These are phyloP conservation scores for Apoda limacodes DNA, from an alignment of 2,888 invertebrate species.

Conservation along the genomic window DNA sequence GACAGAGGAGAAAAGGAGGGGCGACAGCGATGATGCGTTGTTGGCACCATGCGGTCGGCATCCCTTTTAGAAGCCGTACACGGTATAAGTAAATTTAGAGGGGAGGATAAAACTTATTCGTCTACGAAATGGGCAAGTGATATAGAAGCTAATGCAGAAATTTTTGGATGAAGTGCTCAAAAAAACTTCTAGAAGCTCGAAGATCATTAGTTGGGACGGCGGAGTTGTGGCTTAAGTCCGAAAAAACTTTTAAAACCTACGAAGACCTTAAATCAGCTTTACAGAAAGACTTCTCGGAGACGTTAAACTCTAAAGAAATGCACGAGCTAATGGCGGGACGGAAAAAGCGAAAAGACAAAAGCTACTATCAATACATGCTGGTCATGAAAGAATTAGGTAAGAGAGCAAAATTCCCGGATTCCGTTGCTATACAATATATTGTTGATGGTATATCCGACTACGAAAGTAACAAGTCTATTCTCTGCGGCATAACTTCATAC, in stretches of 20 bases:
- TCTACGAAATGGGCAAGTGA: conserved; percentile 16
- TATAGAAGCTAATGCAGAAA: conserved; percentile 21
- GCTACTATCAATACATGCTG: conserved; percentile 10
- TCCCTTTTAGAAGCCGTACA: too few species aligned
- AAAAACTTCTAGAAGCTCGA: conserved; percentile 19
- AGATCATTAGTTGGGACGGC: conserved; percentile 16
- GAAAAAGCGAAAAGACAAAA: conserved; percentile 13
- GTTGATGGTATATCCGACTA: conserved; percentile 18
- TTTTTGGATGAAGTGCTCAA: conserved; percentile 17
- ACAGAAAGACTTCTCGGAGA: too few species aligned
- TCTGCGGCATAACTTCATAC: conserved; percentile 7
- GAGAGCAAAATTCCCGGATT: conserved; percentile 16
- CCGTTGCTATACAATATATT: conserved; percentile 21
- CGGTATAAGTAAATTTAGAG: too few species aligned
- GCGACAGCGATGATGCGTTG: too few species aligned
- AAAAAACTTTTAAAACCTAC: conserved; percentile 15
- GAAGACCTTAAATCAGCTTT: conserved; percentile 19
- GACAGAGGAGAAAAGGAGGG: too few species aligned
- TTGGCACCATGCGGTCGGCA: too few species aligned
- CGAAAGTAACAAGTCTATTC: conserved; percentile 4
- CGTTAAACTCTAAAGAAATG: conserved; percentile 13
- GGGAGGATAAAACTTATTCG: too few species aligned
- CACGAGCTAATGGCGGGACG: conserved; percentile 19
- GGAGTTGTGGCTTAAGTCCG: conserved; percentile 16
- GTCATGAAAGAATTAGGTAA: conserved; percentile 5